Evolutionary conservation across 2,797 vertebrate genomes (phyloP), one percentile per base, ranked within the genome.

Genomic region (Notolepis coatsorum): DNA sequence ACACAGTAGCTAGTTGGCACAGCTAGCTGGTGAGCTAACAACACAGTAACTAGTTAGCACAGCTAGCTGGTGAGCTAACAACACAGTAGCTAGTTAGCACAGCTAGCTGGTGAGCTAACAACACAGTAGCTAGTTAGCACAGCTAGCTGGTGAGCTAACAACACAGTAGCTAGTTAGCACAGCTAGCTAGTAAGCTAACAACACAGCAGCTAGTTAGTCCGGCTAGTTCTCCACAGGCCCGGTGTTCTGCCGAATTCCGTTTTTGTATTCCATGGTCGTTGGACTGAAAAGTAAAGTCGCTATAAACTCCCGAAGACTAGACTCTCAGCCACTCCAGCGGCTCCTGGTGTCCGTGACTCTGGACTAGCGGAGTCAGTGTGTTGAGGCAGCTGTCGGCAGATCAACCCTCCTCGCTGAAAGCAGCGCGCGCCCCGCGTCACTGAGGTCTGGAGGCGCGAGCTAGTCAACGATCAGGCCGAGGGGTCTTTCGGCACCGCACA

Each of bases 401-500:
- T 58, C 10, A 65, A 51, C 5, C 67, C 56, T 41, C 54, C n/a
- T 39, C 63, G 68, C 65, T 41, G 53, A 39, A 45, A 58, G 38
- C 43, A 28, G n/a, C 54, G 52, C 43, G 59, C 43, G 61, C 42
- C 66, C 61, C 86, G 79, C 76, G 77, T 67, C 48, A 79, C 80
- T 65, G 82, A 80, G 56, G 50, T 65, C 80, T 41, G 69, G 47
- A 48, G 64, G 50, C 27, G 64, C 82, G n/a, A 74, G 58, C 56
- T 50, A 73, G 73, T 31, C 69, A 63, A 62, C 72, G 68, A 73
- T 75, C 71, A 76, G 72, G 67, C 77, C 79, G 63, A 68, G 18
- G 78, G 91, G 88, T 87, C 88, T 71, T 91, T 68, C 52, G 57
- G 39, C 85, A 75, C 90, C 82, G 91, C 91, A 92, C 92, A 93